A percentile compares a stretch with the other conserved stretches of the same genome.
Evolutionary conservation across 2,113 vertebrate species (phyloP).

Genomic region (Rhombomys opimus): DNA sequence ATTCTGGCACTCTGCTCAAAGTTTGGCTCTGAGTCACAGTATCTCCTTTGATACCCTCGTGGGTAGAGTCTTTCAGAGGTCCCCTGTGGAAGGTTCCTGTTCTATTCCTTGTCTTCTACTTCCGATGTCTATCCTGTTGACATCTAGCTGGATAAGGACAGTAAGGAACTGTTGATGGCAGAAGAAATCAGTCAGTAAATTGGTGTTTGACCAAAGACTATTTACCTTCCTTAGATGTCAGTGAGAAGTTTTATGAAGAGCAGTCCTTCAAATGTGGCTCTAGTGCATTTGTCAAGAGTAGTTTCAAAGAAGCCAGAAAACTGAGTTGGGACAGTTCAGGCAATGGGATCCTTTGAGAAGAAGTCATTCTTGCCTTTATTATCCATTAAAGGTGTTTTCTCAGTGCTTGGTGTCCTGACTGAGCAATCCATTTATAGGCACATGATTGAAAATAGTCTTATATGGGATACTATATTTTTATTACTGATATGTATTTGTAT

Average conservation of each 20-base stretch:
- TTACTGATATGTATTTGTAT: not conserved
- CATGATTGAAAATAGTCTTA: not conserved
- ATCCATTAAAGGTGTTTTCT: constrained; percentile 34
- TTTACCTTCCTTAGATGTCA: not conserved
- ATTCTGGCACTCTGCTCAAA: no score
- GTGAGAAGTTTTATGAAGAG: not conserved
- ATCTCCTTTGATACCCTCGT: no score
- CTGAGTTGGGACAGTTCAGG: not conserved
- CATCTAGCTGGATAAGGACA: no score
- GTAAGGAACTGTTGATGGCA: not conserved
- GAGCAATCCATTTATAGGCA: constrained; percentile 12
- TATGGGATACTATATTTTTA: constrained; percentile 40
- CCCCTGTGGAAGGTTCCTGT: no score
- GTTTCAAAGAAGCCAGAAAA: constrained; percentile 14
- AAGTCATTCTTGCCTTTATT: not conserved
- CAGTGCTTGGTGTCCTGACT: not conserved
- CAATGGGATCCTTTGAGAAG: not conserved
- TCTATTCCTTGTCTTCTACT: no score
- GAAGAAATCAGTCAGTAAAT: not conserved
- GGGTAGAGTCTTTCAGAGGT: no score
- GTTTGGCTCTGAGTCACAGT: no score
- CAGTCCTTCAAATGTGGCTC: constrained; percentile 13
- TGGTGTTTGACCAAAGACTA: not conserved
- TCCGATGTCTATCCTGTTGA: no score
- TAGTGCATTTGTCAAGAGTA: not conserved